Percentiles rank a stretch among this genome's conserved stretches.
phyloP scores from a whole-genome alignment of 2,888 invertebrate species.

The Anticlea derivata region DNA sequence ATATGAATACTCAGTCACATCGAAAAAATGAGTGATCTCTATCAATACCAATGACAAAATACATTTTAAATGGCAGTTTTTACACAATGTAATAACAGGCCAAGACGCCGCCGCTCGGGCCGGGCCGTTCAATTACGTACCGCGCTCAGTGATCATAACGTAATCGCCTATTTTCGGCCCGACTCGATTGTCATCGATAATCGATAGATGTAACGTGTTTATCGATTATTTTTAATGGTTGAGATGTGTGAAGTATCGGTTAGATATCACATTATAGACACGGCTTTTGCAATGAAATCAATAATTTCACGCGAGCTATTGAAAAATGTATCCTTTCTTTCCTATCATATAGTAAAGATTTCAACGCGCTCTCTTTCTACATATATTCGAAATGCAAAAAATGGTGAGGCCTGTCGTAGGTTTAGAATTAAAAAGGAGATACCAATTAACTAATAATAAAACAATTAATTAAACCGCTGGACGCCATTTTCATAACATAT shows the following conservation, averaged over 20 bases:
- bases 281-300: background rate
- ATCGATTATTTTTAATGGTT: conserved; percentile 40
- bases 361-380: conserved; percentile 2
- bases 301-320: too few relatives aligned
- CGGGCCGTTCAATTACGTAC: conserved; percentile 53
- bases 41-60: conserved; percentile 36
- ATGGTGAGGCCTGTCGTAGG: too few relatives aligned
- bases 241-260: conserved; percentile 11
- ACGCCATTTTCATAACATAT: too few relatives aligned
- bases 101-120: conserved; percentile 39
- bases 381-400: too few relatives aligned
- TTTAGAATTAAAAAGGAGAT: too few relatives aligned
- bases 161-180: conserved; percentile 69
- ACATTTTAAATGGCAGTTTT: conserved; percentile 30
- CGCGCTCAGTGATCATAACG: conserved; percentile 75
- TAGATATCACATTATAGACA: background rate
- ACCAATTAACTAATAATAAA: too few relatives aligned
- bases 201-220: conserved; percentile 44
- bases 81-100: conserved; percentile 57
- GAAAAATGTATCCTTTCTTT: too few relatives aligned
- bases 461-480: too few relatives aligned
- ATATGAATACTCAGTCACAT: too few relatives aligned
- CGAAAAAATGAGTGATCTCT: conserved; percentile 8
- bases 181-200: conserved; percentile 39
- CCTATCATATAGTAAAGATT: conserved; percentile 2